Conservation (phyloP, 2,888 invertebrate genomes). For the Tetramorium bicarinatum region DNA sequence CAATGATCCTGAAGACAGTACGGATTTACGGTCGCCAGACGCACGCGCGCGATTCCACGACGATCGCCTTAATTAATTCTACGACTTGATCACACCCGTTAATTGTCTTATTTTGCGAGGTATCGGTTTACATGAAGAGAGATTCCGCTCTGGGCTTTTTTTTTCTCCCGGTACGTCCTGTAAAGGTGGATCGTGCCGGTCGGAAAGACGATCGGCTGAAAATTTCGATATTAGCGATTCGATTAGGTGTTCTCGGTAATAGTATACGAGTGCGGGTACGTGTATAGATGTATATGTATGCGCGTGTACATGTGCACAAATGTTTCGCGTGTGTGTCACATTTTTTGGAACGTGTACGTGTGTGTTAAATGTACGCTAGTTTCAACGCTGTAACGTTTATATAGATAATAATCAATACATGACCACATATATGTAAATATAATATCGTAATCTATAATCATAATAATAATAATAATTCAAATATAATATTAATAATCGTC, state of each 20-base stretch:
- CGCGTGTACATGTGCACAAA: constrained; percentile 17
- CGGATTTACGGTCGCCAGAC: constrained; percentile 33
- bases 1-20: constrained; percentile 47
- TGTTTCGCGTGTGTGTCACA: constrained; percentile 26
- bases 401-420: constrained; percentile 78
- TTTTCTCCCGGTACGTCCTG: constrained; percentile 52
- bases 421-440: constrained; percentile 81
- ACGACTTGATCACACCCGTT: constrained; percentile 45
- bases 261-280: constrained; percentile 14
- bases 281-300: constrained; percentile 13
- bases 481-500: constrained; percentile 83
- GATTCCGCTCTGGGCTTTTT: constrained; percentile 41
- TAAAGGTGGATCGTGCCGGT: constrained; percentile 61
- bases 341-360: constrained; percentile 19
- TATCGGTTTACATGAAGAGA: constrained; percentile 71
- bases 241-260: constrained; percentile 20
- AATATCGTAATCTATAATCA: constrained; percentile 81
- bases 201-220: constrained; percentile 60
- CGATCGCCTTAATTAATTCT: constrained; percentile 46
- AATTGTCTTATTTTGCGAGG: constrained; percentile 79
- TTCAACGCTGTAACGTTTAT: constrained; percentile 76
- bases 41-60: constrained; percentile 20
- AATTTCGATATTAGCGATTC: constrained; percentile 55
- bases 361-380: constrained; percentile 64
- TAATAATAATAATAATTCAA: constrained; percentile 82